Base-by-base conservation (phyloP, 2,113 vertebrate genomes). In the Lanius collurio region DNA sequence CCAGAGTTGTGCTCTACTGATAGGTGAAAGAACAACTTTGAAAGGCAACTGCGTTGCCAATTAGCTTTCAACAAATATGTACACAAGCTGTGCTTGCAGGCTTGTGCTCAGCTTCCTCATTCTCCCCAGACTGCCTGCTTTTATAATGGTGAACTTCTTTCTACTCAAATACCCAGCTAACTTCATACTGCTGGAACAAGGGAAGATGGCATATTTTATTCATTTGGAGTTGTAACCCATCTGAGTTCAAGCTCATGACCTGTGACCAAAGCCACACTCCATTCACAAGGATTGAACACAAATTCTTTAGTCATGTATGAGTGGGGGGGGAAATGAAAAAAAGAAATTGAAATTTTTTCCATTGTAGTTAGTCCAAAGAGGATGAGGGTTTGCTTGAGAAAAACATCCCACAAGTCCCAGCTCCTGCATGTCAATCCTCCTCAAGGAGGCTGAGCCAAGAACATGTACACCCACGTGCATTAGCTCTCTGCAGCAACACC, bases 41-140 rank as follows among this genome's bases (percentile, higher is more conserved):
- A 97, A 97, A 97, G 94, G 96, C 92, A 83, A 95, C 93, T 95
- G 91, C 39, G 17, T 94, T 96, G 97, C 97, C 97, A 97, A 96
- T 96, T 96, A 97, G 94, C 97, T 97, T 96, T 97, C 97, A 96
- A 96, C 97, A 97, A 97, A 97, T 97, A 97, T 97, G 97, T 97
- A 97, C 97, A 95, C 95, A 97, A 97, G 97, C 96, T 95, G 96
- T 91, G 90, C 87, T 95, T 17, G 7, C 83, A 95, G 92, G 47
- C 83, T 93, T 79, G 88, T 18, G 63, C 83, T 96, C 84, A 53
- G 88, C 94, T 96, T 95, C 95, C 95, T 95, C 91, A 77, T 96
- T 94, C 94, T 89, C 90, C 60, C 39, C 80, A 44, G 74, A 71
- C 7, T 44, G 93, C 80, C 74, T 79, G 53, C 68, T 82, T 97